phyloP scores from a whole-genome alignment of 2,888 invertebrate genomes.

The Monochamus alternatus region DNA sequence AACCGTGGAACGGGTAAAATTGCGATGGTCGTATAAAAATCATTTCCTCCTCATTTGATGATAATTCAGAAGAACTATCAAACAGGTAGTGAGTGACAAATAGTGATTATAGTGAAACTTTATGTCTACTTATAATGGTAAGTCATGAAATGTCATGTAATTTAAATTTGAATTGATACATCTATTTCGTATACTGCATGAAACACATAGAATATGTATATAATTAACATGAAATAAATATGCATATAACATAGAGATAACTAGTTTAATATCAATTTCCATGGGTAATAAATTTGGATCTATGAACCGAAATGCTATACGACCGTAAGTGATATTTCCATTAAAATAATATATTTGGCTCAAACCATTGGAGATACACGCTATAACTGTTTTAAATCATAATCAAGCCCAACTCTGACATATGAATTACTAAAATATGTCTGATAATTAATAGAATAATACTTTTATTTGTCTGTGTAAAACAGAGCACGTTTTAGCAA shows the following conservation, averaged over 20 bases:
- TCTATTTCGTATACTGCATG: not conserved
- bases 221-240: not conserved
- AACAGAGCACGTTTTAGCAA: not conserved
- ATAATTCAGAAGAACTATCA: too few relatives aligned
- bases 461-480: not conserved
- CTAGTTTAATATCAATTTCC: not conserved
- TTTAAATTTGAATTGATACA: not conserved
- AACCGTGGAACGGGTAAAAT: too few relatives aligned
- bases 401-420: not conserved
- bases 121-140: too few relatives aligned
- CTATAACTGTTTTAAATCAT: not conserved
- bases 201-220: not conserved
- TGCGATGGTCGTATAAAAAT: too few relatives aligned
- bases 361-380: not conserved
- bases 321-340: not conserved
- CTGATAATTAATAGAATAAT: not conserved
- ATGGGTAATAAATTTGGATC: conserved; percentile 3
- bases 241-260: not conserved
- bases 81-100: too few relatives aligned
- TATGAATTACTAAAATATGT: not conserved
- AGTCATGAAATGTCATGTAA: too few relatives aligned
- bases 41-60: too few relatives aligned
- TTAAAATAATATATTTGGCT: conserved; percentile 1
- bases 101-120: too few relatives aligned
- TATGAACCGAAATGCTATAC: not conserved